Percentiles rank a stretch among this genome's conserved stretches.
Conservation (phyloP, 2,888 invertebrate species). For the Ceramica pisi region DNA sequence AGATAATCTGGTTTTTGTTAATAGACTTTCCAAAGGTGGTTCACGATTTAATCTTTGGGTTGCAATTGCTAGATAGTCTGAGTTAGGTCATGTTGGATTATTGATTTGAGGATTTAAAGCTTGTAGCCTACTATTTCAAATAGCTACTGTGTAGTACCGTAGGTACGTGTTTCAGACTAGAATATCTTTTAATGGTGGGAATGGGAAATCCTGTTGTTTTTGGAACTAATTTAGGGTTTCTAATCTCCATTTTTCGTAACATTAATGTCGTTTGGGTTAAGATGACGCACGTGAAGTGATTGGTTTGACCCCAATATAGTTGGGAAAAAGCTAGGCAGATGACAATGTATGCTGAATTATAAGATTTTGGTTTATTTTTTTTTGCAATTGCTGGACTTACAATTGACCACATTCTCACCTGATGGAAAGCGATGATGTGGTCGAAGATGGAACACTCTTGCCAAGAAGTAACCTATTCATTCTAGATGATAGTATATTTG, state of each 20-base stretch:
- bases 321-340: no score
- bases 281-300: conserved; percentile 12
- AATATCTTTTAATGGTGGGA: neutral
- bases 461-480: no score
- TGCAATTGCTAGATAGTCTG: neutral
- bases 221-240: neutral
- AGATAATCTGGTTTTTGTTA: conserved; percentile 34
- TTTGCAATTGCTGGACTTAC: no score
- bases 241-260: neutral
- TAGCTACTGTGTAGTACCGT: neutral
- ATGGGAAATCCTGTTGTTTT: no score
- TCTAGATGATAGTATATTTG: no score
- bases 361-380: neutral
- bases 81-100: conserved; percentile 1
- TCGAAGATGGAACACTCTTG: no score
- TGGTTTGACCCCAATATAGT: no score
- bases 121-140: neutral
- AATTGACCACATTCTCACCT: no score
- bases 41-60: conserved; percentile 3
- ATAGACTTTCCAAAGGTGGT: conserved; percentile 2
- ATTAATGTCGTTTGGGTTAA: conserved; percentile 4
- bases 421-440: no score
- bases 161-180: neutral
- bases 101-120: conserved; percentile 15
- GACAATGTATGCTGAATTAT: neutral